phyloP scores from a whole-genome alignment of 2,113 vertebrate species.

The Cervus canadensis region DNA sequence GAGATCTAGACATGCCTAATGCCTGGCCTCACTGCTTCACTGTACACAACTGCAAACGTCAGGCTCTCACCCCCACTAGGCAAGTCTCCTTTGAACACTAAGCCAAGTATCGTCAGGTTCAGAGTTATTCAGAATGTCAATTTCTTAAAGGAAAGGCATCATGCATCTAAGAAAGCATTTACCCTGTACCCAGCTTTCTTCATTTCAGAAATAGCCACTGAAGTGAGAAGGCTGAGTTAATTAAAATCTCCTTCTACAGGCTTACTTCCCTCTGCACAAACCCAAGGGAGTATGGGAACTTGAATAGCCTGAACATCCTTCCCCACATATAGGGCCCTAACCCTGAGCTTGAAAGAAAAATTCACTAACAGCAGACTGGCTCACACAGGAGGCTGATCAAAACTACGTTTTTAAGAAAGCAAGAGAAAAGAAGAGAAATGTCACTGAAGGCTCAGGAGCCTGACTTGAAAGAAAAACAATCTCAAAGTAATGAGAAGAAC shows the following conservation, averaged over 20 bases:
- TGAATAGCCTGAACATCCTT: neutral
- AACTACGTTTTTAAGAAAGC: neutral
- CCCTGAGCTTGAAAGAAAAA: neutral
- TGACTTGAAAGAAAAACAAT: neutral
- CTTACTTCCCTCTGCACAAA: neutral
- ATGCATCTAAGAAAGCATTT: neutral
- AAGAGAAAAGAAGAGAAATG: neutral
- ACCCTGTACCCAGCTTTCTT: neutral
- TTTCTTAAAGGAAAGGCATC: neutral
- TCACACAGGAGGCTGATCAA: neutral
- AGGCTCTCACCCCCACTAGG: neutral
- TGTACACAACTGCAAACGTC: neutral
- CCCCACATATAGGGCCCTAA: neutral
- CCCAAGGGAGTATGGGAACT: neutral
- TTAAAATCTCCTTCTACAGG: neutral
- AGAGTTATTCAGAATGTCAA: neutral
- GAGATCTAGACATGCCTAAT: neutral
- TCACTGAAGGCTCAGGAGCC: neutral
- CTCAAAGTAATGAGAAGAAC: neutral
- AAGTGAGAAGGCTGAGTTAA: neutral
- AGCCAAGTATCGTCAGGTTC: neutral
- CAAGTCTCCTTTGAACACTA: neutral
- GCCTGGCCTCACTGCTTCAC: fast-evolving
- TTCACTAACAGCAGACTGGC: neutral
- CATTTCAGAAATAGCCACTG: neutral